Base-by-base conservation (phyloP, 2,888 invertebrate species). In the Fabriciana adippe region DNA sequence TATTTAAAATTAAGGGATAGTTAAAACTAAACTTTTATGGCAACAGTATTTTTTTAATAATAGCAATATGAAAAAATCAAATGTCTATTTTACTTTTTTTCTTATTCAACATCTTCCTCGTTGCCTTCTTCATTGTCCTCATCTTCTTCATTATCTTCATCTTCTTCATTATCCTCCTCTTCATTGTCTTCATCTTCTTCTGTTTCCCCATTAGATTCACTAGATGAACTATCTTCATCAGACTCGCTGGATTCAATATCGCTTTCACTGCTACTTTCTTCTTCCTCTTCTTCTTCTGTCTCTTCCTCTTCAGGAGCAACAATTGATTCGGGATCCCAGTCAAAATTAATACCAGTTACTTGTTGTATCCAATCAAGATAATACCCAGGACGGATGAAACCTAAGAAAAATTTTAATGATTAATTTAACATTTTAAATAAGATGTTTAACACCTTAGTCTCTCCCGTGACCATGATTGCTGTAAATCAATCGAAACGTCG, bases 301-400 rank as follows among this genome's bases (percentile, higher is more conserved):
- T 55, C 62, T 57, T 51, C 66, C 41, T 55, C 60, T 64, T 66
- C 68, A 14, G 61, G 51, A n/a, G 59, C 26, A 31, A 16, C 51
- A 18, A 61, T 31, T 31, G 67, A n/a, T 35, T 60, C 35, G 16
- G 70, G 64, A 6, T 66, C 53, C 91, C 91, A 90, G 80, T 91
- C 90, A 75, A 91, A 90, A 76, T 81, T 50, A 66, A 88, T 75
- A 45, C 87, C 87, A 13, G 90, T 89, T 13, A 89, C 81, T n/a
- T 86, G 80, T 0, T 5, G 1, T 79, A 68, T 83, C 91, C 91
- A 91, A 64, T 80, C 82, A 75, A 90, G 91, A 84, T 90, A 91
- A 74, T 87, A 82, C 0, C 88, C 90, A 0, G 91, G 91, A 0
- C 91, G 86, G 41, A 89, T 87, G 79, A 81, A 89, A 16, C 83